Base-by-base conservation (phyloP, 2,797 vertebrate species). In the Dallia pectoralis region DNA sequence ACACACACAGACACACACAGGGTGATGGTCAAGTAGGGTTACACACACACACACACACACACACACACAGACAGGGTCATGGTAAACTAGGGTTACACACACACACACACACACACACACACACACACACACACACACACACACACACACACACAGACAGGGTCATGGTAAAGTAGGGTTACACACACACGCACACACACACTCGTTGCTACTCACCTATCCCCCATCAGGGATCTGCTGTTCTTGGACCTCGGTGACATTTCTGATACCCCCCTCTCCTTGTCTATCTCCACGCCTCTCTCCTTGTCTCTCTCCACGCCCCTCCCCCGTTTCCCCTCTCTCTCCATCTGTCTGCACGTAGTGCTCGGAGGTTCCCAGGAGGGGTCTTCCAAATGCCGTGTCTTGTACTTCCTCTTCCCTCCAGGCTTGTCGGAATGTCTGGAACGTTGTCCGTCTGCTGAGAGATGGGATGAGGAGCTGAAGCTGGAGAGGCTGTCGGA, bases 341-440 rank as follows among this genome's bases (percentile, higher is more conserved):
- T 78, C 76, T 79, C 80, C 40, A 29, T 36, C 65, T 70, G 70
- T 14, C 27, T 32, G 80, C 70, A 72, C 86, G 36, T 77, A 69
- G 92, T 63, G 90, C 65, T 27, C 6, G 19, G 16, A 91, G 79
- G 89, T 62, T 84, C 89, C 78, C 84, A 88, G 0, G 82, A 87
- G 0, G 88, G 70, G 36, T 91, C 88, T 79, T 97, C 95, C 74
- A 97, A 89, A 80, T 97, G 95, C 0, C 93, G 93, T 71, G 95
- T 96, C 89, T 97, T 97, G 47, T 96, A 97, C 76, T 97, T 97
- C 82, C 96, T 93, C 86, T 97, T 97, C 2, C 96, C 96, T 3
- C 95, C 87, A 0, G 96, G 96, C 32, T 97, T 97, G 73, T 97
- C 95, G 4, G 40, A 44, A 9, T 69, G 51, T 4, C 77, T 74